Conservation (phyloP, 2,797 vertebrate species). For the Channallabes apus region DNA sequence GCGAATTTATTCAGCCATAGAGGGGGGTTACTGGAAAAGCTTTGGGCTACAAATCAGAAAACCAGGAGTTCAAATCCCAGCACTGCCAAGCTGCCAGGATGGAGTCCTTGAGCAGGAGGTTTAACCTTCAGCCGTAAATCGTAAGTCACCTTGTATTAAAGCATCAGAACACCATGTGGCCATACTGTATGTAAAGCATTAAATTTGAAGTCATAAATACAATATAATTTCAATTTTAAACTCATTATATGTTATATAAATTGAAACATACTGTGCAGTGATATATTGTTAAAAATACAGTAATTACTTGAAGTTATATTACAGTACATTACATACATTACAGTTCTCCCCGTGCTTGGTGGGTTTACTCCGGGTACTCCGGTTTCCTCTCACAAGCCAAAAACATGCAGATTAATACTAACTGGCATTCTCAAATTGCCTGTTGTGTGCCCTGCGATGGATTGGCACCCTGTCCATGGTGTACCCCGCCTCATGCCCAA, state of each 20-base stretch:
- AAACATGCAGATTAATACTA: no score
- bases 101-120: background rate
- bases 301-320: background rate
- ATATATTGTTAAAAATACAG: background rate
- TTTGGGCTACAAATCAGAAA: conserved; percentile 23
- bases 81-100: background rate
- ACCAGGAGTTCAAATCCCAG: conserved; percentile 10
- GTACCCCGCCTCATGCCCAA: no score
- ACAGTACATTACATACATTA: background rate
- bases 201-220: no score
- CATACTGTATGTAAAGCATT: background rate
- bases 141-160: background rate
- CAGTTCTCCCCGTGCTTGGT: no score
- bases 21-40: background rate
- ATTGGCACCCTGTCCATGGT: no score
- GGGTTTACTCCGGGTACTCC: no score
- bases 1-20: background rate
- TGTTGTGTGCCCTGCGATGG: no score
- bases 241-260: background rate
- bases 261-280: background rate
- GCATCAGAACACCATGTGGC: background rate
- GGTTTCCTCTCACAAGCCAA: no score
- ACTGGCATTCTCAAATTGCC: no score
- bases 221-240: background rate
- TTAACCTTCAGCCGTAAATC: conserved; percentile 9